Evolutionary conservation across 2,797 vertebrate genomes (phyloP).

Genomic region (Oreonectes daqikongensis): DNA sequence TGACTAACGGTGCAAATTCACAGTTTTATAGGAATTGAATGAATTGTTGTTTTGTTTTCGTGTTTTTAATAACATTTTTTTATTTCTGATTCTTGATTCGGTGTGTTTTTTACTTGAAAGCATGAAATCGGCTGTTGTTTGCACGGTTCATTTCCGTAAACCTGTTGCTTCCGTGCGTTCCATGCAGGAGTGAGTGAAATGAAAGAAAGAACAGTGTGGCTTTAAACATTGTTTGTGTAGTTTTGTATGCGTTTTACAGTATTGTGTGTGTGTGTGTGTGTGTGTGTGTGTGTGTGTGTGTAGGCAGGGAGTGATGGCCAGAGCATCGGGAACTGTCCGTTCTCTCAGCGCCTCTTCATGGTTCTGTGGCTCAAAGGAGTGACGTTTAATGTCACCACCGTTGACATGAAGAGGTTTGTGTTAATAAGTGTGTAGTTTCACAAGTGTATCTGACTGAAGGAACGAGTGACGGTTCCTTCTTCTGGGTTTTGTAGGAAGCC

Average conservation of each 20-base stretch:
- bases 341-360: conserved; percentile 94
- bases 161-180: not conserved
- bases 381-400: conserved; percentile 90
- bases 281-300: not conserved
- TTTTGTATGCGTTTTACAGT: too few species aligned
- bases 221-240: too few species aligned
- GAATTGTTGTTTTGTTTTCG: not conserved
- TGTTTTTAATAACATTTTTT: not conserved
- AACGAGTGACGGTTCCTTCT: not conserved
- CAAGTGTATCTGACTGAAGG: too few species aligned
- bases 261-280: not conserved
- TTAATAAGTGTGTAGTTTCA: not conserved
- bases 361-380: conserved; percentile 93
- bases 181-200: too few species aligned
- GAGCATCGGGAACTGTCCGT: conserved; percentile 93
- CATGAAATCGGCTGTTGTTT: not conserved
- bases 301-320: conserved; percentile 91
- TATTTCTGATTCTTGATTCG: not conserved
- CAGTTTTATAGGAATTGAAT: not conserved
- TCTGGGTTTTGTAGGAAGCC: conserved; percentile 77
- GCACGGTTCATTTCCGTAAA: not conserved
- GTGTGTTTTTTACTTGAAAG: not conserved
- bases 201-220: too few species aligned
- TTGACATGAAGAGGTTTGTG: conserved; percentile 88
- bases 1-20: not conserved